These are phyloP conservation scores for Forbesichthys papilliferus DNA, from an alignment of 2,113 vertebrate species.

Conservation along the genomic window DNA sequence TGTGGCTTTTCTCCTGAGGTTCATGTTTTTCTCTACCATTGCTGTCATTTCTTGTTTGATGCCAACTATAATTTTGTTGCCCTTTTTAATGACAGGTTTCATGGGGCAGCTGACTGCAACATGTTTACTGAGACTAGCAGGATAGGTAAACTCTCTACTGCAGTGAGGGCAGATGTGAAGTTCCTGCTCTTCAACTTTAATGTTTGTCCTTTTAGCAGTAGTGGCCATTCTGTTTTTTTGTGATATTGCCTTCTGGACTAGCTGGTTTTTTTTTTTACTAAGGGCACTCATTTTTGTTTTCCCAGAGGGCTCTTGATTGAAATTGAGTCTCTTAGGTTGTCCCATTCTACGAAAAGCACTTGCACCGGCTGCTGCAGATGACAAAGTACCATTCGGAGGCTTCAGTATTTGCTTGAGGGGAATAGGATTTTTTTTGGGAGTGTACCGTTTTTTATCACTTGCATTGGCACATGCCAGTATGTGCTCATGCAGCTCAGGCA, in stretches of 20 bases:
- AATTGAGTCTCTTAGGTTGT: constrained; percentile 94
- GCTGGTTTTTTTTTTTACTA: constrained; percentile 92
- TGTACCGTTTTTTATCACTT: constrained; percentile 95
- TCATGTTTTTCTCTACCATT: constrained; percentile 72
- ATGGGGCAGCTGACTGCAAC: constrained; percentile 91
- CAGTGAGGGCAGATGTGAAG: constrained; percentile 92
- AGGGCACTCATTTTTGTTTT: constrained; percentile 90
- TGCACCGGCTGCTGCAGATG: constrained; percentile 55
- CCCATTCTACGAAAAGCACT: constrained; percentile 89
- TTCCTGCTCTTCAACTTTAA: constrained; percentile 68
- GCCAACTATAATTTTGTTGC: constrained; percentile 76
- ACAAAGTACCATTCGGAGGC: constrained; percentile 82
- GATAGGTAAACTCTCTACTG: constrained; percentile 89
- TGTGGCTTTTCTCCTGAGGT: constrained; percentile 79
- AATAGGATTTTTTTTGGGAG: constrained; percentile 97
- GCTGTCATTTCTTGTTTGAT: constrained; percentile 77
- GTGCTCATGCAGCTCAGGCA: constrained; percentile 96
- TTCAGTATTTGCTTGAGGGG: constrained; percentile 91
- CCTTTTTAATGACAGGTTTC: constrained; percentile 82
- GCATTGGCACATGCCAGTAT: constrained; percentile 93
- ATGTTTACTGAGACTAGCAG: constrained; percentile 91
- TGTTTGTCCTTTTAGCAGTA: constrained; percentile 81
- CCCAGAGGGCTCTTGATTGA: constrained; percentile 84
- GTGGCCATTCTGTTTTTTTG: constrained; percentile 86
- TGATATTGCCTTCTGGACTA: constrained; percentile 93